Conservation (phyloP, 2,113 vertebrate species). For the Gnathonemus echidnorhynchus region DNA sequence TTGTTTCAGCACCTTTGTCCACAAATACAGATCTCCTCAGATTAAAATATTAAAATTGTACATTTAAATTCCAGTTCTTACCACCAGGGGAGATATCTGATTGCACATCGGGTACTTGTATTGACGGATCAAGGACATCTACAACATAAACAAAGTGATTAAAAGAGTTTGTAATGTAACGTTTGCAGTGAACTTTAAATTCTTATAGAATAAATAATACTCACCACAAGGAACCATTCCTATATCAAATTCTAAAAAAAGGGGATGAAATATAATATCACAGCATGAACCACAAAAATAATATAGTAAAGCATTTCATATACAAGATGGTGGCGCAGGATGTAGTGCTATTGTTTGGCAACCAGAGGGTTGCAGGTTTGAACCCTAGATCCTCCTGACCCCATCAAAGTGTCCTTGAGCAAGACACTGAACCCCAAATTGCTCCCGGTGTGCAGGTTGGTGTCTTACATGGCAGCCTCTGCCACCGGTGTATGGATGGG, state of each 20-base stretch:
- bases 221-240: slow-evolving; percentile 83
- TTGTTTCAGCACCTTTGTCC: not conserved
- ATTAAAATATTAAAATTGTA: not conserved
- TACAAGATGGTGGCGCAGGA: not conserved
- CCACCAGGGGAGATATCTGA: slow-evolving; percentile 66
- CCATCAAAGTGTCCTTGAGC: too few relatives aligned
- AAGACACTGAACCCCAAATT: too few relatives aligned
- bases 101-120: slow-evolving; percentile 69
- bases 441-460: too few relatives aligned
- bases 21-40: not conserved
- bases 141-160: slow-evolving; percentile 34
- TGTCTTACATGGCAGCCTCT: too few relatives aligned
- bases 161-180: slow-evolving; percentile 2
- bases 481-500: too few relatives aligned
- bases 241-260: slow-evolving; percentile 85
- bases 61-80: slow-evolving; percentile 44
- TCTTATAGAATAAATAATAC: slow-evolving; percentile 30
- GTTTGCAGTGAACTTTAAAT: not conserved
- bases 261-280: slow-evolving; percentile 42
- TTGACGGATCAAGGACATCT: slow-evolving; percentile 88
- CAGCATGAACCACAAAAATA: slow-evolving; percentile 2
- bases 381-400: too few relatives aligned
- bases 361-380: too few relatives aligned
- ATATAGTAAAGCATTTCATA: not conserved
- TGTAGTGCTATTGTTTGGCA: too few relatives aligned